These are phyloP conservation scores for Rugalucina vietnamica DNA, from an alignment of 2,888 invertebrate species.

Conservation along the genomic window DNA sequence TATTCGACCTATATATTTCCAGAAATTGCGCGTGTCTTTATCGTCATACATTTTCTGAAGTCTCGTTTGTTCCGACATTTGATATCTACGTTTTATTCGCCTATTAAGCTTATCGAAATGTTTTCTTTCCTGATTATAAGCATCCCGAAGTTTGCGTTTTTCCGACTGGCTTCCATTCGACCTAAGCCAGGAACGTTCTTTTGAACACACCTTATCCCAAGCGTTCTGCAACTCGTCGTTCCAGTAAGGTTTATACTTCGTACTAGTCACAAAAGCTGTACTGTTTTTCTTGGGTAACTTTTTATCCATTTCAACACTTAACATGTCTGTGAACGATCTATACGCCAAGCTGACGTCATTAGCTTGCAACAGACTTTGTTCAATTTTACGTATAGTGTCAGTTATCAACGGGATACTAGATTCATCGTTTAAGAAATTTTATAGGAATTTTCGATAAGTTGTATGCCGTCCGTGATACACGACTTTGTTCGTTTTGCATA, in stretches of 20 bases:
- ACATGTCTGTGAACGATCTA: neutral
- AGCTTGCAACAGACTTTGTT: neutral
- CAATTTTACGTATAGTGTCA: neutral
- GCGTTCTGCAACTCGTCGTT: neutral
- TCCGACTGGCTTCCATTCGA: neutral
- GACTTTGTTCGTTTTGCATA: neutral
- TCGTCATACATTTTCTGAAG: neutral
- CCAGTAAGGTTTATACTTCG: conserved; percentile 7
- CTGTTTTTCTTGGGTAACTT: neutral
- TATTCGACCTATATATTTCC: conserved; percentile 36
- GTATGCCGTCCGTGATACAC: neutral
- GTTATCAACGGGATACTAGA: neutral
- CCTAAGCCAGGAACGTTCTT: conserved; percentile 20
- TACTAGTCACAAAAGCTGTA: neutral
- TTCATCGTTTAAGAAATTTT: neutral
- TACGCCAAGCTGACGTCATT: neutral
- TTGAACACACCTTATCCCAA: conserved; percentile 9
- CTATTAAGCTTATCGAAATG: conserved; percentile 26
- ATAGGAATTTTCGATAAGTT: neutral
- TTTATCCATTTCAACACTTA: conserved; percentile 1
- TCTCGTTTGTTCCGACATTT: conserved; percentile 4
- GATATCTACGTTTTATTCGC: conserved; percentile 26
- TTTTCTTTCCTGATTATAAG: neutral
- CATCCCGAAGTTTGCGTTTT: conserved; percentile 10
- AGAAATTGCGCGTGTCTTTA: conserved; percentile 19